Base-by-base conservation (phyloP, 2,888 invertebrate species). In the Calliphora vomitoria region DNA sequence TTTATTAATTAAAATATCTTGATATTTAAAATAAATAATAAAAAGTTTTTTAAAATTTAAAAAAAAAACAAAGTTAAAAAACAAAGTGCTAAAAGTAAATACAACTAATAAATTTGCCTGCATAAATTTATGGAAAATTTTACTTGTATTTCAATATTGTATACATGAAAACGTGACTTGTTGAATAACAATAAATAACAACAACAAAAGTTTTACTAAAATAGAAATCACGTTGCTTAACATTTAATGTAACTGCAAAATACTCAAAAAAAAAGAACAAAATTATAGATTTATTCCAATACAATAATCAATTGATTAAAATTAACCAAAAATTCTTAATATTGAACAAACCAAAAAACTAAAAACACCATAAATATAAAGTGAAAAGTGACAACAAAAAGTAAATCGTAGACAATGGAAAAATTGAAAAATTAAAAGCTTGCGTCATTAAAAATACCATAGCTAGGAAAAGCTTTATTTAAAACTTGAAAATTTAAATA, bases 141-240 rank as follows among this genome's bases (percentile, higher is more conserved):
- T 60, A 2, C 0, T 31, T 41, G 20, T 15, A 20, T 10, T 25
- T 68, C 15, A 53, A 72, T 62, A 66, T 81, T 35, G 11, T 66
- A 50, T 84, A 53, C 15, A 50, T 4, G 11, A 74, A 87, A 85
- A 85, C 85, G 85, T 85, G 87, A 87, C 85, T 76, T 87, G 82
- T 85, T 87, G 75, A 87, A 71, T 85, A 85, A 85, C 35, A 71
- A 50, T 13, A 47, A 47, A 31, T 8, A 47, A 71, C 25, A 38
- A 81, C 47, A 55, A n/a, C 44, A 64, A 44, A 31, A 25, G n/a
- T 58, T 53, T 25, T 20, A 25, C n/a, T n/a, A 25, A 81, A 72
- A 62, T 62, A 69, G 25, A 69, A 31, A 80, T 60, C 69, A 60
- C 72, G 55, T 74, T 74, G 53, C n/a, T 53, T 10, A 25, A 58